Conservation (phyloP, 2,113 vertebrate genomes). For the Lampris incognitus region DNA sequence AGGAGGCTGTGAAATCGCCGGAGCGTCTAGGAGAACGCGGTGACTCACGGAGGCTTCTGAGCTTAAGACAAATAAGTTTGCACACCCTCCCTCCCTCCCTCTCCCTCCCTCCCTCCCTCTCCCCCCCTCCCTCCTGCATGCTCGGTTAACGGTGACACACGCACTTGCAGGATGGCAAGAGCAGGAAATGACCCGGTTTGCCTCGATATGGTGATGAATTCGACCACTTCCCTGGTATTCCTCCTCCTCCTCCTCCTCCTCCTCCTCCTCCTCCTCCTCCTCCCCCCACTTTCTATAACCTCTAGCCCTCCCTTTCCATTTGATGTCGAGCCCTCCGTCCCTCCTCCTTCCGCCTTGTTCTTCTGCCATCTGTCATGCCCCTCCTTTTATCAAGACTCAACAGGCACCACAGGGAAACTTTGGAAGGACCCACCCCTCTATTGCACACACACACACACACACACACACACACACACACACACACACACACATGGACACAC, state of each 20-base stretch:
- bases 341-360: conserved; percentile 4
- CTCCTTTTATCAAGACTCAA: conserved; percentile 78
- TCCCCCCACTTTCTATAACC: background rate
- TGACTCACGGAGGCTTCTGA: background rate
- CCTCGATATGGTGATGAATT: conserved; percentile 44
- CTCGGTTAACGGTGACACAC: background rate
- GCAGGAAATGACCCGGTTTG: conserved; percentile 67
- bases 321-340: conserved; percentile 9
- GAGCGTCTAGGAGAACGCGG: background rate
- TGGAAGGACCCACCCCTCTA: conserved; percentile 63
- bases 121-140: background rate
- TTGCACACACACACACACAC: conserved; percentile 13
- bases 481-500: conserved; percentile 23
- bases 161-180: conserved; percentile 2
- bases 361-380: conserved; percentile 25
- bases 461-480: background rate
- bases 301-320: conserved; percentile 37
- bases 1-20: conserved; percentile 22
- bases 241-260: background rate
- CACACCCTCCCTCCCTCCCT: background rate
- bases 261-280: conserved; percentile 16
- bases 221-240: conserved; percentile 36
- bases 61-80: background rate
- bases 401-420: conserved; percentile 67
- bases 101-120: background rate